These are phyloP conservation scores for Neocloeon triangulifer DNA, from an alignment of 1,140 invertebrate genomes.

Conservation along the genomic window DNA sequence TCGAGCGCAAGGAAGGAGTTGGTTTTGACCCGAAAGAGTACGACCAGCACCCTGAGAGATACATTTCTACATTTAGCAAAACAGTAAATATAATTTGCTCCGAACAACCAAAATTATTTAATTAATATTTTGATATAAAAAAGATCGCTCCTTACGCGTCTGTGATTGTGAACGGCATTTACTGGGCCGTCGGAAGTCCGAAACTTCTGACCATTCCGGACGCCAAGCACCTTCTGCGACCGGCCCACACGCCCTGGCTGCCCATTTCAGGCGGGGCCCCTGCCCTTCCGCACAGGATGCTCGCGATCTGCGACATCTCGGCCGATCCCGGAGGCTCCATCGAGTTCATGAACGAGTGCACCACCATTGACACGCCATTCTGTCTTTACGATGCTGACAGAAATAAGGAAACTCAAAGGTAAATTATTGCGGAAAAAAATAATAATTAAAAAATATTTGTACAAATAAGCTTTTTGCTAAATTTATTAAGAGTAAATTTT, in stretches of 20 bases:
- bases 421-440: constrained; percentile 3
- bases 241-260: constrained; percentile 78
- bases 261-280: constrained; percentile 66
- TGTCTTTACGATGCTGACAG: constrained; percentile 96
- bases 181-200: constrained; percentile 93
- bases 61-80: constrained; percentile 89
- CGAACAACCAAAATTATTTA: neutral
- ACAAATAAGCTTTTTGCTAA: no score
- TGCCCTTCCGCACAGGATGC: constrained; percentile 67
- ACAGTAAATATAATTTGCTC: constrained; percentile 28
- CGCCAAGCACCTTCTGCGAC: constrained; percentile 78
- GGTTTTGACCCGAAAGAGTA: constrained; percentile 83
- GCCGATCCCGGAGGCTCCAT: constrained; percentile 98
- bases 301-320: constrained; percentile 92
- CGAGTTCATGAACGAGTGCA: constrained; percentile 99
- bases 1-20: constrained; percentile 69
- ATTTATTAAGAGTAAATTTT: no score
- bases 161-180: constrained; percentile 94
- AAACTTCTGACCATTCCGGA: constrained; percentile 93
- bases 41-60: constrained; percentile 74
- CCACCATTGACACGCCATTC: constrained; percentile 97
- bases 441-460: no score
- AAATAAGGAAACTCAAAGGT: constrained; percentile 89
- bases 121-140: constrained; percentile 4
- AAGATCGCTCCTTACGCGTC: constrained; percentile 93